These are phyloP conservation scores for Phacellophora camtschatica DNA, from an alignment of 30 jellyfish, hydroid and myxozoan genomes.

Conservation along the genomic window DNA sequence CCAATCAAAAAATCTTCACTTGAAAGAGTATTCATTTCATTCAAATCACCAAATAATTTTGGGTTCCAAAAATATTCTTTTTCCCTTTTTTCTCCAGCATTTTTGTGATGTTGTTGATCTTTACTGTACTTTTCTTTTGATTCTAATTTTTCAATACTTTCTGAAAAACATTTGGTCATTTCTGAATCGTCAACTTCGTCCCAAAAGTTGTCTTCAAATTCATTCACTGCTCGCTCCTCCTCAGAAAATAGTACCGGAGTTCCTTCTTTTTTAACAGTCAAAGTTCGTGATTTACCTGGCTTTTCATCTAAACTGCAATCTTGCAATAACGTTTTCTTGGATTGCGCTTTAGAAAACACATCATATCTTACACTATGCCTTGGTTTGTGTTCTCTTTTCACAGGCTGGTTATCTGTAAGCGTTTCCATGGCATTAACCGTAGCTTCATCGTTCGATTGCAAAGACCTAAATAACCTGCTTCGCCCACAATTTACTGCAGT, in stretches of 20 bases:
- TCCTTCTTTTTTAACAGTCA: neutral
- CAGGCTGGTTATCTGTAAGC: no score
- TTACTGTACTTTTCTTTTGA: neutral
- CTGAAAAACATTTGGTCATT: neutral
- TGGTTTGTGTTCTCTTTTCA: neutral
- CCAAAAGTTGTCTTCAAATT: constrained; percentile 29
- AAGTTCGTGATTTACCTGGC: neutral
- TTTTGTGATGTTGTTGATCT: neutral
- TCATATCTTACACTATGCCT: neutral
- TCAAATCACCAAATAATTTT: neutral
- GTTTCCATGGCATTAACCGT: neutral
- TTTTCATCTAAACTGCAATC: neutral
- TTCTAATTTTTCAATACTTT: neutral
- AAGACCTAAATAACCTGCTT: neutral
- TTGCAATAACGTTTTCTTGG: neutral
- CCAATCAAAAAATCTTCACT: neutral
- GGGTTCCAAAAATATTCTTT: no score
- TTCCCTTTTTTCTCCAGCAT: neutral
- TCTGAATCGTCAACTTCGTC: neutral
- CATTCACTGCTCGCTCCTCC: neutral
- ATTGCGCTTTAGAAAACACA: neutral
- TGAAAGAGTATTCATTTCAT: neutral
- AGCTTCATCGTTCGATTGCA: neutral
- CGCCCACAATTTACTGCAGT: neutral
- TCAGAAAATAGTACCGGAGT: constrained; percentile 39